Evolutionary conservation across 2,888 invertebrate species (phyloP), one percentile per base, ranked within the genome.

Genomic region (Synergus gifuensis): DNA sequence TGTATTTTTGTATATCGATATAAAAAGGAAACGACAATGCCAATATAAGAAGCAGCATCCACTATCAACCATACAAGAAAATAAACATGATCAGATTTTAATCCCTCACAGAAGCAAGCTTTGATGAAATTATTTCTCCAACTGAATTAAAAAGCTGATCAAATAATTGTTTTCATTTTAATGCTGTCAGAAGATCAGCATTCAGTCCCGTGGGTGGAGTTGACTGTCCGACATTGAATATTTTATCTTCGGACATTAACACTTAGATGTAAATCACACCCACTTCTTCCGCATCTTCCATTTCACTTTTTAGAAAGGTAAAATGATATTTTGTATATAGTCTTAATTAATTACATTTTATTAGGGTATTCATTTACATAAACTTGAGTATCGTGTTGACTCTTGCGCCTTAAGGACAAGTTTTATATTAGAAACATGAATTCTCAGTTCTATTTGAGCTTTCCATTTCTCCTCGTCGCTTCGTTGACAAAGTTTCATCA

Each of bases 151-250:
- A 60, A 22, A 66, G 11, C 66, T 18, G n/a, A 44, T 1, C 4
- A 62, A 62, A 46, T 67, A 18, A 67, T 22, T 46, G 1, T 22
- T 2, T 46, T 46, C 14, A 22, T 67, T 46, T n/a, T 49, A 73
- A 54, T 49, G 36, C 36, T 40, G 16, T 40, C 4, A 49, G 14
- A 62, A 62, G 9, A 73, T 28, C 54, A 54, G 54, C 28, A 46
- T 69, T 14, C 2, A 44, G 73, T 14, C 62, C 12, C 62, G 62
- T 73, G 54, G 73, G 73, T n/a, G 73, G 16, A 73, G 28, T 7
- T 73, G 11, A 73, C 40, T 73, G 73, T 5, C 73, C n/a, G 73
- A 54, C 36, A 54, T 73, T 73, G 73, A 73, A 73, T 73, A 54
- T 73, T 73, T 73, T 40, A 54, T 40, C 9, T n/a, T 11, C 5